Percentiles rank a stretch among this genome's conserved stretches.
Evolutionary conservation across 1,140 invertebrate species (phyloP).

Genomic region (Drosophila asahinai): DNA sequence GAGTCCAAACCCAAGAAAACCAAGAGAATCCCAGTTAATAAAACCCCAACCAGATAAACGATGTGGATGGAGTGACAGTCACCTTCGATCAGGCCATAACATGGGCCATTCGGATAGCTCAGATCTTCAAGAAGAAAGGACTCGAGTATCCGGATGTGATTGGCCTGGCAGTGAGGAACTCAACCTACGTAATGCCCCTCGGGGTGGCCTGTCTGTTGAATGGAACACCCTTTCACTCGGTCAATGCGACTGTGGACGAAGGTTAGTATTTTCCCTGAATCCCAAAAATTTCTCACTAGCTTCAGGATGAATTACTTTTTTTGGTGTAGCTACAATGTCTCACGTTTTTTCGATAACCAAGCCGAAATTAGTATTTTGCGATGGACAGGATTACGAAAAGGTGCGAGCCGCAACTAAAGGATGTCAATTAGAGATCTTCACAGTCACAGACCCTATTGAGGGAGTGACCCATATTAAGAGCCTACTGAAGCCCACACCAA

Average conservation of each 20-base stretch:
- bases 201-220: conserved; percentile 1
- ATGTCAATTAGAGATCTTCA: not conserved
- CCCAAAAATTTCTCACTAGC: too few relatives aligned
- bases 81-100: not conserved
- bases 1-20: not conserved
- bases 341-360: conserved; percentile 11
- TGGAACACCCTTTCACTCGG: not conserved
- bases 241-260: conserved; percentile 1
- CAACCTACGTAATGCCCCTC: conserved; percentile 1
- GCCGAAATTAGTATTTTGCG: conserved; percentile 1
- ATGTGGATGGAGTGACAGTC: not conserved
- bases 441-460: not conserved
- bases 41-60: not conserved
- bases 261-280: too few relatives aligned
- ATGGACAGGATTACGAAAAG: not conserved
- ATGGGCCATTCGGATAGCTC: conserved; percentile 2
- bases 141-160: not conserved
- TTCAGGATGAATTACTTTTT: too few relatives aligned
- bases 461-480: conserved; percentile 4
- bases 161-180: not conserved
- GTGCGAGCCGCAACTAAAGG: not conserved
- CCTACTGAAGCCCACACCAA: not conserved
- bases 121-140: conserved; percentile 5
- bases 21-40: not conserved
- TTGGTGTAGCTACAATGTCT: not conserved